Percentiles rank a stretch among this genome's conserved stretches.
Conservation (phyloP, 2,797 vertebrate genomes). For the Gymnoscopelus microlampas region DNA sequence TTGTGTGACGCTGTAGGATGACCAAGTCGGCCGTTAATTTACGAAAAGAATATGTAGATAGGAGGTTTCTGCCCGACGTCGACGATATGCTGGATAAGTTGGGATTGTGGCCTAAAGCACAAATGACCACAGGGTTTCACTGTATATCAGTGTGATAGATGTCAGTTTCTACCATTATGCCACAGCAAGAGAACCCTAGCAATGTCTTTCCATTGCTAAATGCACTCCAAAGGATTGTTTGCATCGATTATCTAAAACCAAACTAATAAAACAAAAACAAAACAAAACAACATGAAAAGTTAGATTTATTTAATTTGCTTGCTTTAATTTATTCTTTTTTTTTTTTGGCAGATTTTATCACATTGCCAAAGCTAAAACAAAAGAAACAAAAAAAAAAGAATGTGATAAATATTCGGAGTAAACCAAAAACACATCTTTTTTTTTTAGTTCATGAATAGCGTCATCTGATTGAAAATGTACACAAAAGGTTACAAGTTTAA, state of each 20-base stretch:
- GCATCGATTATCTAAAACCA: neutral
- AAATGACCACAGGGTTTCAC: constrained; percentile 66
- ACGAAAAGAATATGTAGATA: too few species aligned
- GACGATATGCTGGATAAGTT: constrained; percentile 24
- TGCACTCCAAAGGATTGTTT: constrained; percentile 2
- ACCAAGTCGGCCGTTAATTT: too few species aligned
- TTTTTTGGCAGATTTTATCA: constrained; percentile 9
- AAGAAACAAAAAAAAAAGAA: neutral
- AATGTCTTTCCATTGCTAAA: constrained; percentile 21
- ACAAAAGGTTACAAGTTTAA: constrained; percentile 4
- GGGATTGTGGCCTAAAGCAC: constrained; percentile 59
- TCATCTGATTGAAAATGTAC: constrained; percentile 15
- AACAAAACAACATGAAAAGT: too few species aligned
- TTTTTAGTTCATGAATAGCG: neutral
- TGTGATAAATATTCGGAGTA: neutral
- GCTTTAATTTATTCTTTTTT: neutral
- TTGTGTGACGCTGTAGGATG: too few species aligned
- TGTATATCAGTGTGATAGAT: constrained; percentile 74
- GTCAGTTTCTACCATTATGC: constrained; percentile 49
- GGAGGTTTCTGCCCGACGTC: too few species aligned
- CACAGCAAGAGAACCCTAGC: constrained; percentile 38
- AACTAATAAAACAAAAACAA: too few species aligned
- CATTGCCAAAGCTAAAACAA: constrained; percentile 13
- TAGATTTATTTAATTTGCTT: too few species aligned
- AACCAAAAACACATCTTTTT: constrained; percentile 6